Conservation (phyloP, 2,113 vertebrate genomes). For the Oceanodroma tethys region DNA sequence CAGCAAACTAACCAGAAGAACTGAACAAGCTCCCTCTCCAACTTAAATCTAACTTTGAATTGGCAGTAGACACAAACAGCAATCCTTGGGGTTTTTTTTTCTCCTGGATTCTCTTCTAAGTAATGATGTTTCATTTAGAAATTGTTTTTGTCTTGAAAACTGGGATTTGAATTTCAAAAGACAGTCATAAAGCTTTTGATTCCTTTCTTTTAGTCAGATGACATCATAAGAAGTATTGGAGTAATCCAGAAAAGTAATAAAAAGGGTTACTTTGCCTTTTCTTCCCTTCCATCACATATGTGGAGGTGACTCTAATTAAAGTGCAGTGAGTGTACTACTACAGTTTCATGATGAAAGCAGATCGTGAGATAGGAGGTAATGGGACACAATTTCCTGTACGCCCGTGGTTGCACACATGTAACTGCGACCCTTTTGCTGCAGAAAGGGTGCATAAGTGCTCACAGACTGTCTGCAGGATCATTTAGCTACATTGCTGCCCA, state of each 20-base stretch:
- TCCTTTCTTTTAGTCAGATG: background rate
- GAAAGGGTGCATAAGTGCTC: fast-evolving
- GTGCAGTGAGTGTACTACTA: background rate
- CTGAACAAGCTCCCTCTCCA: background rate
- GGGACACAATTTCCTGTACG: background rate
- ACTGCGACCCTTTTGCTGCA: background rate
- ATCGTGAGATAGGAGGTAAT: background rate
- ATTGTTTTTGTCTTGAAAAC: background rate
- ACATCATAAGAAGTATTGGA: background rate
- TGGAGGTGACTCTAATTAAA: background rate
- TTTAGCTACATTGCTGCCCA: background rate
- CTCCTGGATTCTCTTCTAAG: background rate
- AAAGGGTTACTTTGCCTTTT: background rate
- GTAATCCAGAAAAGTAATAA: background rate
- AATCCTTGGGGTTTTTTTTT: background rate
- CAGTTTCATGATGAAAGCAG: background rate
- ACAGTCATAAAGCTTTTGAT: background rate
- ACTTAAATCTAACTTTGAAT: background rate
- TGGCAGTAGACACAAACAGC: background rate
- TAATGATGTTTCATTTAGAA: background rate
- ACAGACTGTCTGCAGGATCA: background rate
- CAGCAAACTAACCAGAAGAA: background rate
- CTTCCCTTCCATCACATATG: background rate
- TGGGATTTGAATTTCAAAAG: background rate
- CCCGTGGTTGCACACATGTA: background rate